phyloP scores from a whole-genome alignment of 2,888 invertebrate species.

The Chymomyza caudatula region DNA sequence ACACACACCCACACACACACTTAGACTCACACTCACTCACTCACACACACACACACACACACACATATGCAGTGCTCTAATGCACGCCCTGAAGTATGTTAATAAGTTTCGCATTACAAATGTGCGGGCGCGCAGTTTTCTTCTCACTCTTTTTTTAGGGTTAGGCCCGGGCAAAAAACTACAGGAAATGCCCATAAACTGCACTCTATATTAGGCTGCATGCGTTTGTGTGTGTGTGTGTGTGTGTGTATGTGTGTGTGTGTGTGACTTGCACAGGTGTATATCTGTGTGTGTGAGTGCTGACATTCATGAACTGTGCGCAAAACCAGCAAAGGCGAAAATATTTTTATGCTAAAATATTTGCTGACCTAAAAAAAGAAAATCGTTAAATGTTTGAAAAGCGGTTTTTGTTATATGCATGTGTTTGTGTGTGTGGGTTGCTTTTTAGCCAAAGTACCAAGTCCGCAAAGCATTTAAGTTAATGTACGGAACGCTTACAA shows the following conservation, averaged over 20 bases:
- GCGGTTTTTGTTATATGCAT: conserved; percentile 40
- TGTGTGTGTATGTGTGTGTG: background rate
- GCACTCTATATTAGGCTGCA: conserved; percentile 43
- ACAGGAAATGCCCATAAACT: conserved; percentile 54
- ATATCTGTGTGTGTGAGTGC: conserved; percentile 17
- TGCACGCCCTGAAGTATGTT: conserved; percentile 64
- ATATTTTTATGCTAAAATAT: conserved; percentile 65
- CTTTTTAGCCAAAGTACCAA: conserved; percentile 66
- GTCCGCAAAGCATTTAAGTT: conserved; percentile 68
- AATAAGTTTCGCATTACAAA: conserved; percentile 64
- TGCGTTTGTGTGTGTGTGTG: background rate
- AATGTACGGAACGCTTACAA: conserved; percentile 51
- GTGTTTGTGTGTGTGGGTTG: conserved; percentile 11
- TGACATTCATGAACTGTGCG: conserved; percentile 56
- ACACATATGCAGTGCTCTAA: conserved; percentile 33
- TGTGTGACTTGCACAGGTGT: conserved; percentile 16
- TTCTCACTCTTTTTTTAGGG: background rate
- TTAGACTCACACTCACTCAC: background rate
- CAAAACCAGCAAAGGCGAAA: conserved; percentile 25
- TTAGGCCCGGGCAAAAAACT: background rate
- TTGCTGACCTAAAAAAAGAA: conserved; percentile 67
- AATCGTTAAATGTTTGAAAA: conserved; percentile 71
- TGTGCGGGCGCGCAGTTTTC: conserved; percentile 11
- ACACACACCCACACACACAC: background rate
- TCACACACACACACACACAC: conserved; percentile 4